Evolutionary conservation across 2,888 invertebrate genomes (phyloP).

Genomic region (Malachius bipustulatus): DNA sequence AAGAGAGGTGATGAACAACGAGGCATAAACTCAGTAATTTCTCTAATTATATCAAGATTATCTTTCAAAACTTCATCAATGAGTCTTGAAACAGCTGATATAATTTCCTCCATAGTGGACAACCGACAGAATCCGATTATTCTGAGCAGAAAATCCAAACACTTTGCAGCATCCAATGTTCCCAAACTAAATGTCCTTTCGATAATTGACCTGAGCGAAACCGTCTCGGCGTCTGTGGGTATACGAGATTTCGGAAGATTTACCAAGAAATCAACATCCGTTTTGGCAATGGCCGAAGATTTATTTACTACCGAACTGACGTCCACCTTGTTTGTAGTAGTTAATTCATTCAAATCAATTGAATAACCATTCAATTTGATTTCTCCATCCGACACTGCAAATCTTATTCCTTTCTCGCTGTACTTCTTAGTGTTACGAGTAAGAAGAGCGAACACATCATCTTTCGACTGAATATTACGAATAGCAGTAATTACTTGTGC

Average conservation of each 20-base stretch:
- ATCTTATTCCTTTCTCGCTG: constrained; percentile 38
- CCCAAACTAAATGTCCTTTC: too few relatives aligned
- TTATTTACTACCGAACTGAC: too few relatives aligned
- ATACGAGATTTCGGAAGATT: too few relatives aligned
- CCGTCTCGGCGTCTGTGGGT: too few relatives aligned
- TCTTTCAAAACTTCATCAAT: background rate
- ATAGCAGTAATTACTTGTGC: constrained; percentile 45
- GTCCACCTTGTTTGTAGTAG: constrained; percentile 21
- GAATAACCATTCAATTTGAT: constrained; percentile 26
- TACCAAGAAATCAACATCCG: too few relatives aligned
- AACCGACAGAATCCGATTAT: too few relatives aligned
- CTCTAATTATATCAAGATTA: background rate
- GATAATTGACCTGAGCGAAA: too few relatives aligned
- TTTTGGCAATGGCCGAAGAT: too few relatives aligned
- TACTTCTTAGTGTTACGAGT: constrained; percentile 43
- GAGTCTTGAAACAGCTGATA: too few relatives aligned
- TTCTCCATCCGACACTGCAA: constrained; percentile 24
- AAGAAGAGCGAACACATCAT: constrained; percentile 45
- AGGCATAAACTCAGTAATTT: background rate
- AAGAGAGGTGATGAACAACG: background rate
- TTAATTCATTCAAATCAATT: constrained; percentile 27
- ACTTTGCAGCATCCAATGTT: too few relatives aligned
- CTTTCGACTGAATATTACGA: constrained; percentile 41
- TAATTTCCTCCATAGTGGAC: too few relatives aligned
- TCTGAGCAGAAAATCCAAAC: too few relatives aligned